Evolutionary conservation across 2,888 invertebrate species (phyloP).

Genomic region (Ophonus ardosiacus): DNA sequence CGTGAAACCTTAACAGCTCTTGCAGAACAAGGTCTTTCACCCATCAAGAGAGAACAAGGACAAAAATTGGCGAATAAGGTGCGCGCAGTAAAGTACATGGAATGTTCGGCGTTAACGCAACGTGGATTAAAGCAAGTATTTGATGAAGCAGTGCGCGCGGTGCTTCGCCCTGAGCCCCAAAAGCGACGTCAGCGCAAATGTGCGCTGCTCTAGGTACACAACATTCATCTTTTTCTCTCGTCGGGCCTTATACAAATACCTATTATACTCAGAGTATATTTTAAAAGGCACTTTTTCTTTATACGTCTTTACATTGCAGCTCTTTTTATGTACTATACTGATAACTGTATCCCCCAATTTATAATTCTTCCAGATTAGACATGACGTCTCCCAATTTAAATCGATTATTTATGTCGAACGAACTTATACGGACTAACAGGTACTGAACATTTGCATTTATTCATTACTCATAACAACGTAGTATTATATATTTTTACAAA

Average conservation of each 20-base stretch:
- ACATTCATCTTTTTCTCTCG: neutral
- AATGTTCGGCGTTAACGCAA: conserved; percentile 99
- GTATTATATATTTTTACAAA: conserved; percentile 47
- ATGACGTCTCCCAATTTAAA: neutral
- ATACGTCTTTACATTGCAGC: conserved; percentile 30
- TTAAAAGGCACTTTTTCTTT: conserved; percentile 23
- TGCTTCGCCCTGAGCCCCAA: conserved; percentile 96
- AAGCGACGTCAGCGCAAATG: conserved; percentile 96
- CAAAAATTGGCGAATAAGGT: conserved; percentile 99
- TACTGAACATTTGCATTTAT: conserved; percentile 45
- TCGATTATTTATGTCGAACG: neutral
- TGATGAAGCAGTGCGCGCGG: conserved; percentile 98
- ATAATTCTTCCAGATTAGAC: conserved; percentile 35
- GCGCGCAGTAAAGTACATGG: conserved; percentile 99
- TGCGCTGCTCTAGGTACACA: conserved; percentile 76
- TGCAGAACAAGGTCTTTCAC: conserved; percentile 95
- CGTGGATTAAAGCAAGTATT: conserved; percentile 99
- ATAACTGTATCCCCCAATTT: neutral
- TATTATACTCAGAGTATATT: conserved; percentile 45
- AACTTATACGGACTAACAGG: conserved; percentile 17
- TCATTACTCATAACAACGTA: conserved; percentile 28
- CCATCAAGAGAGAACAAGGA: conserved; percentile 98
- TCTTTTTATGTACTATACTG: conserved; percentile 34
- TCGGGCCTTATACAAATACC: conserved; percentile 36
- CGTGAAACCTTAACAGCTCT: conserved; percentile 94